phyloP scores from a whole-genome alignment of 2,113 vertebrate genomes.

The Mormyrus lacerda region DNA sequence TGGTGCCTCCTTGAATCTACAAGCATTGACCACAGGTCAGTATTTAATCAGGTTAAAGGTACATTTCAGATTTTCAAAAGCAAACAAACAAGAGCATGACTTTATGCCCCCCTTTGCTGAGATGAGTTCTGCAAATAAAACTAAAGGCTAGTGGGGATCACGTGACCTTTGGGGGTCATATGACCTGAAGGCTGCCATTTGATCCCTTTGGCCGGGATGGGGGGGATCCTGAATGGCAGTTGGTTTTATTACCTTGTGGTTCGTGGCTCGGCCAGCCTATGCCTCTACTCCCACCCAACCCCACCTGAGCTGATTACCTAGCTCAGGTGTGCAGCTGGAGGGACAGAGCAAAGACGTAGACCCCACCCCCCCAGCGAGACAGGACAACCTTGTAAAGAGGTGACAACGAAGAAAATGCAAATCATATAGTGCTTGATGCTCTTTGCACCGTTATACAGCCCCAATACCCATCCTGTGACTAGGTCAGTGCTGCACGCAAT shows the following conservation, averaged over 20 bases:
- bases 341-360: background rate
- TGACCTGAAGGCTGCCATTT: background rate
- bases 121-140: background rate
- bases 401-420: background rate
- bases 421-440: background rate
- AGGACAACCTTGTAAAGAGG: background rate
- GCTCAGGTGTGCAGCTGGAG: background rate
- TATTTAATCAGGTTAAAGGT: background rate
- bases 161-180: background rate
- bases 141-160: background rate
- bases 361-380: background rate
- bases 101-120: background rate
- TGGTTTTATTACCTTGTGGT: background rate
- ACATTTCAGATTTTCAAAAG: background rate
- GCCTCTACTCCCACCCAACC: background rate
- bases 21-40: background rate
- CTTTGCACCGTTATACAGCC: background rate
- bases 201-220: background rate
- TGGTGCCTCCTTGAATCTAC: background rate
- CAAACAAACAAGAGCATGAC: background rate
- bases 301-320: background rate
- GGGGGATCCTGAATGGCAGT: background rate
- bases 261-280: background rate
- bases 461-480: background rate
- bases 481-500: background rate